Evolutionary conservation across 2,113 vertebrate species (phyloP), one percentile per base, ranked within the genome.

Genomic region (Thunnus thynnus): DNA sequence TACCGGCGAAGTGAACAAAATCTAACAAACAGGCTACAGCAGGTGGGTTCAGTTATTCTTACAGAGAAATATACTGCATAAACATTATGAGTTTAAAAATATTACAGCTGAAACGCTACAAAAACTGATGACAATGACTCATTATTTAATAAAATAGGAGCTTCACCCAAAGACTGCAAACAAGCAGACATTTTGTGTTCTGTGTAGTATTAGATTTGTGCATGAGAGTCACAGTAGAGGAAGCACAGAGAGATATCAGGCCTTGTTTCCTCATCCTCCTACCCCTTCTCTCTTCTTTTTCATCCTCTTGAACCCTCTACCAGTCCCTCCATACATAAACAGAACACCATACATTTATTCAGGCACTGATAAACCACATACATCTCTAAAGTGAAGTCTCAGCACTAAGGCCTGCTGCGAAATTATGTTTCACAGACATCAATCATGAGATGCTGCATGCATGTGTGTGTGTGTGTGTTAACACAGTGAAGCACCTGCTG

Each of bases 351-450:
- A 22, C 82, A 85, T 87, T 86, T 79, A 67, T 72, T 62, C 73
- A 57, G 22, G 72, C 78, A 44, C 76, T 91, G 92, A 95, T 89
- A 72, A 94, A 94, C 88, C 87, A 80, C 74, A 72, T 62, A 78
- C 48, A 73, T 82, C 76, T 66, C 54, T 16, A 89, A 95, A 94
- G 72, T 90, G 88, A 93, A 93, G 78, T 13, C 87, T 95, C 95
- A 95, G 95, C 95, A 94, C 22, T 91, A 92, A 85, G 73, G 75
- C 74, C 79, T 74, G 48, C 77, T 76, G 87, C 85, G 88, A 85
- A 90, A 91, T 84, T 68, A 72, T 72, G 87, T 79, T 88, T 85
- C 84, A 82, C 86, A 71, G 68, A 85, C 92, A 95, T 94, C 91
- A 87, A 83, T 94, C 86, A 72, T 86, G 65, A 68, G n/a, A 50